Evolutionary conservation across 1,140 invertebrate genomes (phyloP), one percentile per base, ranked within the genome.

Genomic region (Diorhabda carinulata): DNA sequence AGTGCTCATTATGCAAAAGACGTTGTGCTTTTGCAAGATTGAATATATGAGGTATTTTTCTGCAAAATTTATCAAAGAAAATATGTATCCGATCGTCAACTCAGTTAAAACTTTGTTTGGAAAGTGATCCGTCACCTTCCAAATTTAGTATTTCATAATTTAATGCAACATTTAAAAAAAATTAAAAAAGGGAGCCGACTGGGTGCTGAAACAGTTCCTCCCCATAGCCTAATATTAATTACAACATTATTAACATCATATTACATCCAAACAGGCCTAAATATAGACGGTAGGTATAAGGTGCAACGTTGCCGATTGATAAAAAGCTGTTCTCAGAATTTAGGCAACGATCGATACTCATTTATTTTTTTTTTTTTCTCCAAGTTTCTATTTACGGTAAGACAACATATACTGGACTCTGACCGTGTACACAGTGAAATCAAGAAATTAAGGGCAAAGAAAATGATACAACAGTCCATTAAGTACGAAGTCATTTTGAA

Each of bases 261-360:
- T 25, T 25, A 25, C 25, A 25, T 25, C 25, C 25, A 25, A 25
- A 25, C 25, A 25, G 25, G 25, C 25, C 25, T 25, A 25, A 25
- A 25, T 52, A 52, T 52, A 8, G 47, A 52, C n/a, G 6, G 47
- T 52, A 52, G 47, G n/a, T 52, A 6, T 52, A 6, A 8, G 47
- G 4, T 52, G 47, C 47, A 8, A n/a, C 47, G 47, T 52, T 52
- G 47, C 47, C 47, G n/a, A 52, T 52, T 6, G 47, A 52, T 4
- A 52, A 52, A 52, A 52, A 52, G 47, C 47, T 8, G 47, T 52
- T 52, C 47, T 52, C 47, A 52, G 47, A 52, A 52, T 52, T 52
- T 52, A 52, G 47, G 47, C 47, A 52, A 52, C 47, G 47, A 52
- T 52, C 47, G 47, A 52, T 52, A 52, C 47, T 52, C 47, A 52